phyloP scores from a whole-genome alignment of 2,113 vertebrate species.

The Pagrus major region DNA sequence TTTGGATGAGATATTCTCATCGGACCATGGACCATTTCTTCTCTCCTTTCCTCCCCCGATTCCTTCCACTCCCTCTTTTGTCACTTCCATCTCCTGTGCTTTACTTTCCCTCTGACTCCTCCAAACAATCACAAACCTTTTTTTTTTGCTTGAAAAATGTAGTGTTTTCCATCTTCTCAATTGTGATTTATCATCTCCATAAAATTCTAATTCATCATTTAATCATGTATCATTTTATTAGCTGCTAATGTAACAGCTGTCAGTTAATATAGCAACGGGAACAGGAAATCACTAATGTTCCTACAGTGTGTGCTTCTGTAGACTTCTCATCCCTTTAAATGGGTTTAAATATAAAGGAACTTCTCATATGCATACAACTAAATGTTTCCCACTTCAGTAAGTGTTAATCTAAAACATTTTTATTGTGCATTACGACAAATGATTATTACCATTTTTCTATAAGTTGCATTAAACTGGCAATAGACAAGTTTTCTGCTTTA shows the following conservation, averaged over 20 bases:
- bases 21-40: constrained; percentile 60
- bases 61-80: constrained; percentile 49
- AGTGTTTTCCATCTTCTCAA: not conserved
- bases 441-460: not conserved
- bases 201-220: not conserved
- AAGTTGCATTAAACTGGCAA: no score
- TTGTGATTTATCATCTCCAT: not conserved
- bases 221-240: not conserved
- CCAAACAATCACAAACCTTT: not conserved
- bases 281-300: not conserved
- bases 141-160: not conserved
- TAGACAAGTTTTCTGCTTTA: no score
- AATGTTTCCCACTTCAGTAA: not conserved
- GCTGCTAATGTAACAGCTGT: not conserved
- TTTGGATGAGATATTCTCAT: constrained; percentile 63
- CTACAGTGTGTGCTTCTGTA: not conserved
- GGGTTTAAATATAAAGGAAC: not conserved
- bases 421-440: not conserved
- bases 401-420: not conserved
- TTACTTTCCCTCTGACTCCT: constrained; percentile 21
- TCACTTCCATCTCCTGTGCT: constrained; percentile 39
- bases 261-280: not conserved
- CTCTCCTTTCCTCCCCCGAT: constrained; percentile 42
- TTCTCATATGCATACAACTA: not conserved
- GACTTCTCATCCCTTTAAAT: not conserved